These are phyloP conservation scores for Pipa parva DNA, from an alignment of 2,113 vertebrate species.

Conservation along the genomic window DNA sequence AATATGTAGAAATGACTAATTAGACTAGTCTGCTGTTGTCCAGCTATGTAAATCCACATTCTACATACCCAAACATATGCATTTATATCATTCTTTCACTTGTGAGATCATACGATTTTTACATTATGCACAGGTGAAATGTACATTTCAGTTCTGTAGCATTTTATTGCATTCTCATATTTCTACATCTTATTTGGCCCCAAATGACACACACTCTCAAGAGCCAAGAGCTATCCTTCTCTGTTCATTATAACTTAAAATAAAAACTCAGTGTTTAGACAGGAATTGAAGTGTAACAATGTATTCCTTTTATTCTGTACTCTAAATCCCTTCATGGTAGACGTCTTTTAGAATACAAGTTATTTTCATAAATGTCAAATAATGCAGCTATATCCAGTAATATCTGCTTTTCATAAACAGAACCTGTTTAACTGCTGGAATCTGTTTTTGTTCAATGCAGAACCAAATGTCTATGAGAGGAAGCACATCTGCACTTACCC, in stretches of 20 bases:
- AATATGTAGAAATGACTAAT: no score
- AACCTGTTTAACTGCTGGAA: constrained; percentile 8
- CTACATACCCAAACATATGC: no score
- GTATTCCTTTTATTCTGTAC: constrained; percentile 11
- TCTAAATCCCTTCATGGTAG: constrained; percentile 6
- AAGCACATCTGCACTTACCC: constrained; percentile 22
- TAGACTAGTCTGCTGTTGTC: no score
- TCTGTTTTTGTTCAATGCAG: constrained; percentile 26
- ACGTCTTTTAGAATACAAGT: not conserved
- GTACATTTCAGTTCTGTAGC: no score
- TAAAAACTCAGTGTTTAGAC: constrained; percentile 1
- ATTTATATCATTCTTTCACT: no score
- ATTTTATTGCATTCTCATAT: not conserved
- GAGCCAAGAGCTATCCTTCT: constrained; percentile 4
- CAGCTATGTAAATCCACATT: no score
- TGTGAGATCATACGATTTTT: no score
- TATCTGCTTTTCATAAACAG: constrained; percentile 22
- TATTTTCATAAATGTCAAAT: constrained; percentile 22
- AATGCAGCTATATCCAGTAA: constrained; percentile 15
- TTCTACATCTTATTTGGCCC: not conserved
- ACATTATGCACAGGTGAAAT: no score
- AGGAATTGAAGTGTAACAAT: constrained; percentile 6
- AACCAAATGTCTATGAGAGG: constrained; percentile 3
- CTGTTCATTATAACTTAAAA: constrained; percentile 2
- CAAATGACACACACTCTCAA: not conserved